Base-by-base conservation (phyloP, 2,797 vertebrate genomes). In the Falco rusticolus region DNA sequence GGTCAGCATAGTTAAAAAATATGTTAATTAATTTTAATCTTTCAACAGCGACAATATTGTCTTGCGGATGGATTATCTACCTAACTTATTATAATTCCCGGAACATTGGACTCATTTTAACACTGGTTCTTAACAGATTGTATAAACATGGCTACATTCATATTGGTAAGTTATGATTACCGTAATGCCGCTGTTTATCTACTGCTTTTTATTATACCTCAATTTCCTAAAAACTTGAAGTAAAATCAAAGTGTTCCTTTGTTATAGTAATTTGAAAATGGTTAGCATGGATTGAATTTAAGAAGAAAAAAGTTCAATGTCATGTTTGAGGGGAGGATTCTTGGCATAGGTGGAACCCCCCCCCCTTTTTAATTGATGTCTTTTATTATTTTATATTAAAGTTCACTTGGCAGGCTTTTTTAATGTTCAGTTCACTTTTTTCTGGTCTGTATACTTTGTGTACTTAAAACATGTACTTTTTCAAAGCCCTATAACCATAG, bases 51-150 rank as follows among this genome's bases (percentile, higher is more conserved):
- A 99, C 99, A 95, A 99, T 99, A 98, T 98, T 99, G 97, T 99
- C 99, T 98, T 99, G 99, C 98, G 99, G 99, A 98, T 99, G 99
- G 99, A 99, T 99, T 97, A 99, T 99, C 98, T 99, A 99, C 97
- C 98, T 99, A 96, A 99, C 99, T 21, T 99, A 99, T 94, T 99
- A 99, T 96, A 99, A 99, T 98, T 99, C 99, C 94, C 98, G 99
- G 95, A 99, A 99, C 98, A 99, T 99, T 89, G 99, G 99, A 97
- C 98, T 99, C 92, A 98, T 99, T 97, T 98, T 99, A 97, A 99
- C 99, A 9, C 95, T 99, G 95, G 99, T 99, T 97, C 98, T 99
- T 96, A 99, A 99, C 98, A 98, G 99, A 96, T 98, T 99, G 43
- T 99, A 99, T 98, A 99, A 99, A 97, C 98, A 99, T 99, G 99